phyloP scores from a whole-genome alignment of 2,797 vertebrate species.

The Coregonus sp. region DNA sequence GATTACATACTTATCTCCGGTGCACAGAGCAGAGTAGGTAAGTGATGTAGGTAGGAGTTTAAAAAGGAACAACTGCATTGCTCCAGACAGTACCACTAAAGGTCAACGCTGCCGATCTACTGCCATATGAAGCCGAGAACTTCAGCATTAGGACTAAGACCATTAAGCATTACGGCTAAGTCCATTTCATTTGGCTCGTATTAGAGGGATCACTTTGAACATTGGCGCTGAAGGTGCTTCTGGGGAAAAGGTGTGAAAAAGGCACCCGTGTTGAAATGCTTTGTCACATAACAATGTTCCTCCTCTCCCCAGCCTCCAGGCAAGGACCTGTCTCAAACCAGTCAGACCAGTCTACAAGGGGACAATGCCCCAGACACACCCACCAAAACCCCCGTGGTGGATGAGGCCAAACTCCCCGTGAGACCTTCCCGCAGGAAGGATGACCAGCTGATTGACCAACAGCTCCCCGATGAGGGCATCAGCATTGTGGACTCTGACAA shows the following conservation, averaged over 20 bases:
- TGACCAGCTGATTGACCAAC: conserved; percentile 54
- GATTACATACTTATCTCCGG: conserved; percentile 24
- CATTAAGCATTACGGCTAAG: conserved; percentile 26
- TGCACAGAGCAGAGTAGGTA: neutral
- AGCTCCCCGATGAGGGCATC: conserved; percentile 46
- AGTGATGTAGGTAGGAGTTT: conserved; percentile 4
- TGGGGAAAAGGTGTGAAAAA: neutral
- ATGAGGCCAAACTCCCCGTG: neutral
- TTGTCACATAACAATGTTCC: conserved; percentile 20
- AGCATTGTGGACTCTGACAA: conserved; percentile 67
- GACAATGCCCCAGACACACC: conserved; percentile 62
- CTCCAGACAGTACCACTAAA: conserved; percentile 23
- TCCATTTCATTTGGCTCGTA: conserved; percentile 34
- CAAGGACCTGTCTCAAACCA: conserved; percentile 77
- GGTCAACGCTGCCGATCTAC: conserved; percentile 21
- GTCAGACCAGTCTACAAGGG: conserved; percentile 79
- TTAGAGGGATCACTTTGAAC: neutral
- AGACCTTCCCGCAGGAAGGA: conserved; percentile 11
- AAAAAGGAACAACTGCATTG: conserved; percentile 42
- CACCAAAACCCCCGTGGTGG: conserved; percentile 38
- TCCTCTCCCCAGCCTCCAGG: conserved; percentile 69
- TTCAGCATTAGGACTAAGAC: conserved; percentile 34
- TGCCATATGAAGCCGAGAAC: conserved; percentile 4
- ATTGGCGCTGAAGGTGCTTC: neutral
- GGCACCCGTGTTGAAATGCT: neutral